phyloP scores from a whole-genome alignment of 2,888 invertebrate species.

The Polymixis flavicincta region DNA sequence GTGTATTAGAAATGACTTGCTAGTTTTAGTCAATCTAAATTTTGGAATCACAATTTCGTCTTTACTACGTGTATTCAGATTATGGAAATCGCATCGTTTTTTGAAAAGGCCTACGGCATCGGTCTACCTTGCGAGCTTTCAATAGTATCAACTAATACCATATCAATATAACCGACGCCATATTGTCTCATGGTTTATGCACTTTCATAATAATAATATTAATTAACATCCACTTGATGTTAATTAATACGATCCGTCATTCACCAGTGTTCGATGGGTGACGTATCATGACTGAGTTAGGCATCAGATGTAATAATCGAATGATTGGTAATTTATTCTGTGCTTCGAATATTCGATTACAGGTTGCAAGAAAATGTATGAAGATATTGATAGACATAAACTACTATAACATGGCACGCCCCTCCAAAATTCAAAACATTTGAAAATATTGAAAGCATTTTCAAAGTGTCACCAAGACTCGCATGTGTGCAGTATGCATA shows the following conservation, averaged over 20 bases:
- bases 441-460: no score
- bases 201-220: background rate
- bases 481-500: no score
- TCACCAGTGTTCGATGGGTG: constrained; percentile 3
- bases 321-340: constrained; percentile 8
- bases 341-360: background rate
- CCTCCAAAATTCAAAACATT: no score
- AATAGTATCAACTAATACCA: background rate
- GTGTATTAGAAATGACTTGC: no score
- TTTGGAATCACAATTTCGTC: no score
- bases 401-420: no score
- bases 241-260: constrained; percentile 27
- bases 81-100: no score
- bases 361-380: background rate
- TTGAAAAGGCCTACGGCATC: no score
- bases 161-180: background rate
- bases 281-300: constrained; percentile 1
- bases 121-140: background rate
- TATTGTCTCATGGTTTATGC: background rate
- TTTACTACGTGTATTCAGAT: no score
- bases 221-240: constrained; percentile 22
- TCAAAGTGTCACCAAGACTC: no score
- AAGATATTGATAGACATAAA: no score
- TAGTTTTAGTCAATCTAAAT: no score
- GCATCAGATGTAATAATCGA: background rate